Base-by-base conservation (phyloP, 1,140 invertebrate genomes). In the Drosophila trapezifrons region DNA sequence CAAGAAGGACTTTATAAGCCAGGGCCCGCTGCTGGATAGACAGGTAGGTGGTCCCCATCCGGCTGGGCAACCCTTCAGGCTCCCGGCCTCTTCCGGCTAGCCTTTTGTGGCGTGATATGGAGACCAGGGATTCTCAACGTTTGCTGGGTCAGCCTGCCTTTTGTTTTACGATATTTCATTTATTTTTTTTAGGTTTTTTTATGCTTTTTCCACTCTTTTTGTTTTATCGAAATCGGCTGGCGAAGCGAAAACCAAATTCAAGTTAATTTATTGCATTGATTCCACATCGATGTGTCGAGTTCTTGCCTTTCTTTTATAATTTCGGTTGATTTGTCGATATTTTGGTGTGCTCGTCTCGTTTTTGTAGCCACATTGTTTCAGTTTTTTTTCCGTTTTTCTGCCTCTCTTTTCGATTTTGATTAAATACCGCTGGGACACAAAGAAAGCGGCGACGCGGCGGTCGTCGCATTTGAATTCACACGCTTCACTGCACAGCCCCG, bases 231-330 rank as follows among this genome's bases (percentile, higher is more conserved):
- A 81, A 81, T 81, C 78, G 78, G 64, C 80, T 76, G 66, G 80
- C 64, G 51, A 58, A 80, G 72, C 73, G 54, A 84, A 84, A 77
- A 67, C 43, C 63, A 85, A 85, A 78, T 72, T 76, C 72, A 65
- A 80, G 57, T 89, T 84, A 89, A 89, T 87, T 87, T 87, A 87
- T 87, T 87, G 84, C 84, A 84, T 87, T 67, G 80, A 86, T 86
- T 85, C 85, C 79, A 73, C 67, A 79, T 87, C 83, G 78, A 87
- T 87, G 86, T 87, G 80, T 80, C 84, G 79, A 72, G 80, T 84
- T 87, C 76, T 87, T 82, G 66, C 67, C 63, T 83, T 89, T 83
- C 76, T 87, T 84, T 89, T 87, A 86, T 82, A 82, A 86, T 87
- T 86, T 87, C 75, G 76, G 60, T 83, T 87, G 83, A 87, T 87